Evolutionary conservation across 2,888 invertebrate genomes (phyloP).

Genomic region (Vandiemenella viatica): DNA sequence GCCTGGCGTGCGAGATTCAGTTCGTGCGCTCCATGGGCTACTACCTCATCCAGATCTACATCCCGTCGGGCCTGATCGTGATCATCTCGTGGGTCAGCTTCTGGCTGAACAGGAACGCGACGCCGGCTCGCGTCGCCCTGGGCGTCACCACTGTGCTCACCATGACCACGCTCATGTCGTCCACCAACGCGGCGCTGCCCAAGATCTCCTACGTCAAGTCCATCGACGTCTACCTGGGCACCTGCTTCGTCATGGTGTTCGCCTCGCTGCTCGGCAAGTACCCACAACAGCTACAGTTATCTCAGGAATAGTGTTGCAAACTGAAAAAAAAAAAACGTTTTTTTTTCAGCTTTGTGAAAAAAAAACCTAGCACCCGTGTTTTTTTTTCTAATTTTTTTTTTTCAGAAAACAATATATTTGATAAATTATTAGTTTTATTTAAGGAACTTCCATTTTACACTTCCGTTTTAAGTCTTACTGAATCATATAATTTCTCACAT

Average conservation of each 20-base stretch:
- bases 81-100: slow-evolving; percentile 96
- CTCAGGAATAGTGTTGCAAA: too few relatives aligned
- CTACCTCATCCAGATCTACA: slow-evolving; percentile 96
- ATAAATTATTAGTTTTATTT: too few relatives aligned
- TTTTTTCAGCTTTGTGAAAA: too few relatives aligned
- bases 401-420: too few relatives aligned
- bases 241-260: slow-evolving; percentile 98
- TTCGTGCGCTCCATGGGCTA: slow-evolving; percentile 97
- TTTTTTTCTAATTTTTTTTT: too few relatives aligned
- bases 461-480: too few relatives aligned
- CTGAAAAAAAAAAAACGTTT: too few relatives aligned
- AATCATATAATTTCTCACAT: too few relatives aligned
- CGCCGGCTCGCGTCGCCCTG: slow-evolving; percentile 82
- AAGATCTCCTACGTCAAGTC: slow-evolving; percentile 97
- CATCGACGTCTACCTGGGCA: slow-evolving; percentile 92
- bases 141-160: slow-evolving; percentile 93
- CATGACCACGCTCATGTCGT: slow-evolving; percentile 95
- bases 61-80: slow-evolving; percentile 91
- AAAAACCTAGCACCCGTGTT: too few relatives aligned
- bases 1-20: slow-evolving; percentile 90
- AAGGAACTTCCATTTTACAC: too few relatives aligned
- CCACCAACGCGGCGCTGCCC: slow-evolving; percentile 89
- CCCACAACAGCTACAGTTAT: too few relatives aligned
- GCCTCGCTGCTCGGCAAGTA: slow-evolving; percentile 83
- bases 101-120: slow-evolving; percentile 90